These are phyloP conservation scores for Gobio gobio DNA, from an alignment of 2,113 vertebrate genomes.

Conservation along the genomic window DNA sequence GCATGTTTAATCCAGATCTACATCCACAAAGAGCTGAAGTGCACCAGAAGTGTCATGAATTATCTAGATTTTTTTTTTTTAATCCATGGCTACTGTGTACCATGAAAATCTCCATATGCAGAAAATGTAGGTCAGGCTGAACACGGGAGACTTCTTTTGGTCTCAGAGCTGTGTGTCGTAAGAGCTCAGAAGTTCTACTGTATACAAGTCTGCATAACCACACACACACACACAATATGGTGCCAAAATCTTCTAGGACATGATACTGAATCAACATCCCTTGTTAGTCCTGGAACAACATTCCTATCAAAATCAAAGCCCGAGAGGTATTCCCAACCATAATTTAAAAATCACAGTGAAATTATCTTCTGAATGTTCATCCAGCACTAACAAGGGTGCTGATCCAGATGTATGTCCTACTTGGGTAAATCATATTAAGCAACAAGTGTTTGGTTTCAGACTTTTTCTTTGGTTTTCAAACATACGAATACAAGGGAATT, in stretches of 20 bases:
- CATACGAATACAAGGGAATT: not conserved
- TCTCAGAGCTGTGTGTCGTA: conserved; percentile 2
- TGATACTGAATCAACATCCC: conserved; percentile 1
- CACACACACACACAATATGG: not conserved
- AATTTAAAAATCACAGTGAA: not conserved
- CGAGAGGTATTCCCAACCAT: not conserved
- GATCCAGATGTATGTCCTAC: not conserved
- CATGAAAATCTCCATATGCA: conserved; percentile 21
- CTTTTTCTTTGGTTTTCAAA: not conserved
- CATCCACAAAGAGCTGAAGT: not conserved
- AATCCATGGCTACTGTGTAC: not conserved
- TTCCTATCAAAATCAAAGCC: not conserved
- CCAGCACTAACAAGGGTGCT: not conserved
- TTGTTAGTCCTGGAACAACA: not conserved
- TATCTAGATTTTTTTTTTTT: not conserved
- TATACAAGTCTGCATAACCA: not conserved
- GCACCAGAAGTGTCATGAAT: conserved; percentile 17
- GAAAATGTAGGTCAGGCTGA: conserved; percentile 39
- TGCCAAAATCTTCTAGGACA: not conserved
- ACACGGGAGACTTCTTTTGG: conserved; percentile 30
- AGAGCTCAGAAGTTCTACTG: not conserved
- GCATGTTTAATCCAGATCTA: not conserved
- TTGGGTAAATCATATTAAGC: not conserved
- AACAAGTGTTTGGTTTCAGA: not conserved
- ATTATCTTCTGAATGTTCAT: not conserved